phyloP scores from a whole-genome alignment of 2,113 vertebrate species.

The Perccottus glenii region DNA sequence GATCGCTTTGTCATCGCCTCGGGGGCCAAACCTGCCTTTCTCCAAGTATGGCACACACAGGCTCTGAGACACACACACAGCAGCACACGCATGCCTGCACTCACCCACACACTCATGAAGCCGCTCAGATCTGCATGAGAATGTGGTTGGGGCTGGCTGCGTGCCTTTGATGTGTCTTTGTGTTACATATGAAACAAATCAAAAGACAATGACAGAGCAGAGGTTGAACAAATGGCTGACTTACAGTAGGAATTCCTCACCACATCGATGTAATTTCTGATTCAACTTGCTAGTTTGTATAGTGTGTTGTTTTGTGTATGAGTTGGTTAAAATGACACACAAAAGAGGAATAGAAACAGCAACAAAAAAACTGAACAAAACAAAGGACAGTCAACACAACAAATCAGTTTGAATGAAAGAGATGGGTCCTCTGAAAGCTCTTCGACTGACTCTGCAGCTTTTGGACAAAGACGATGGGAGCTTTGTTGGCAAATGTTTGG shows the following conservation, averaged over 20 bases:
- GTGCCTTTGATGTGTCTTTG: constrained; percentile 48
- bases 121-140: constrained; percentile 47
- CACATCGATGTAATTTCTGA: neutral
- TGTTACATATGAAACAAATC: constrained; percentile 19
- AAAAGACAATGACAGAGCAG: neutral
- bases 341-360: neutral
- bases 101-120: constrained; percentile 3
- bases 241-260: constrained; percentile 7
- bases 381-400: too few species aligned
- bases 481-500: too few species aligned
- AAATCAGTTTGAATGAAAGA: too few species aligned
- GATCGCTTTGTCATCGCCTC: constrained; percentile 84
- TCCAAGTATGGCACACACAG: constrained; percentile 37
- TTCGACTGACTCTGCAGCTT: too few species aligned
- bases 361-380: too few species aligned
- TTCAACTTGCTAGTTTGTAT: neutral
- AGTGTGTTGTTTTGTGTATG: neutral
- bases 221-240: constrained; percentile 39
- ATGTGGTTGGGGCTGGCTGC: constrained; percentile 37
- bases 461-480: too few species aligned
- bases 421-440: too few species aligned
- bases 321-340: neutral
- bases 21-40: constrained; percentile 71
- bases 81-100: neutral
- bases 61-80: constrained; percentile 28